Base-by-base conservation (phyloP, 1,140 invertebrate genomes). In the Brachionus rotundiformis region DNA sequence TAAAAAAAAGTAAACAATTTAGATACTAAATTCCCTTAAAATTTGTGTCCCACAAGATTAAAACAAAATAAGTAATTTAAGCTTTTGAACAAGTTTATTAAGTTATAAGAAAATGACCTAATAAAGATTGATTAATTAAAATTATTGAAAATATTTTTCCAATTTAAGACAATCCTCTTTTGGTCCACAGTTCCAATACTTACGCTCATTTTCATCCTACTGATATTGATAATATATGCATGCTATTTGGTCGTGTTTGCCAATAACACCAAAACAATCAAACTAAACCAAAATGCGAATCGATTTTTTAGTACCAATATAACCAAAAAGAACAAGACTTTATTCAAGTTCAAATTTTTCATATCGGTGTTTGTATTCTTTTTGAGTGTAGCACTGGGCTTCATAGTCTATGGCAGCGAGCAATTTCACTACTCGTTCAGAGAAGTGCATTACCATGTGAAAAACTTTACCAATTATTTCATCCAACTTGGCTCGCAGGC, bases 141-240 rank as follows among this genome's bases (percentile, higher is more conserved):
- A n/a, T n/a, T n/a, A n/a, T n/a, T n/a, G n/a, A n/a, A n/a, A n/a
- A n/a, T n/a, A n/a, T 79, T 63, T 79, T 27, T 39, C 29, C 36
- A 11, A 23, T 79, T 79, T 79, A 36, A 79, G 76, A 79, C 76
- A 31, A 79, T 79, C 16, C 33, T 79, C 13, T 79, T 79, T 31
- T 79, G 76, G 76, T 54, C 76, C 8, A 79, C 76, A 79, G 76
- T 79, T 8, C 76, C 76, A 54, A 79, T 79, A 36, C 36, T 79
- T 11, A 59, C 36, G 8, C 36, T 79, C 19, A 79, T 79, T 59
- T 54, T 54, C 29, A 79, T 79, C 27, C 33, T 79, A 23, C 41
- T 79, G 25, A 29, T 79, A 33, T 25, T 79, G 54, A 79, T 79
- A 2, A 54, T 79, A 1, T 79, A 79, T 25, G 76, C 76, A 16